A percentile compares a stretch with the other conserved stretches of the same genome.
phyloP scores from a whole-genome alignment of 2,888 invertebrate genomes.

The Nycteola revayana region DNA sequence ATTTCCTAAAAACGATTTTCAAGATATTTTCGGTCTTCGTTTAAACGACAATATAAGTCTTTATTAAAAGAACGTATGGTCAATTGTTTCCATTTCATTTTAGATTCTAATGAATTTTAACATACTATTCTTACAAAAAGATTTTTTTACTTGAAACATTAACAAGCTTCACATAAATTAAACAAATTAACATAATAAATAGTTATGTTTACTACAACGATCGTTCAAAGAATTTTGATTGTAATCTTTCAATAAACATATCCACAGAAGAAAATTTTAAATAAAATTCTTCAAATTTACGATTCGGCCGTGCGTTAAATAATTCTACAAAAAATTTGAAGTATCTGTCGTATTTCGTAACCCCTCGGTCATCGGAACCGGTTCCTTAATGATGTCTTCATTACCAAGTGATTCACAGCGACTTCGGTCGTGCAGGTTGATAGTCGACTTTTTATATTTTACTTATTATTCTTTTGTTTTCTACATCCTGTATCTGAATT shows the following conservation, averaged over 20 bases:
- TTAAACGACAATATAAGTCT: too few relatives aligned
- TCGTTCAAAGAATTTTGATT: slow-evolving; percentile 3
- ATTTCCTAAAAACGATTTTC: too few relatives aligned
- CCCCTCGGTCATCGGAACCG: slow-evolving; percentile 52
- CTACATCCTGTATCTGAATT: slow-evolving; percentile 23
- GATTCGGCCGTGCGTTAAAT: slow-evolving; percentile 19
- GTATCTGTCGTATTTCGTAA: slow-evolving; percentile 25
- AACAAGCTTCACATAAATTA: too few relatives aligned
- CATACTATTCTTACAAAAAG: too few relatives aligned
- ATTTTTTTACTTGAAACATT: too few relatives aligned
- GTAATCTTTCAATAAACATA: slow-evolving; percentile 11
- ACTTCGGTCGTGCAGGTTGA: slow-evolving; percentile 42
- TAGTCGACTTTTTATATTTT: slow-evolving; percentile 38
- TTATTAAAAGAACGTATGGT: too few relatives aligned
- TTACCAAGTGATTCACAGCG: slow-evolving; percentile 65
- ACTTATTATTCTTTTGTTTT: slow-evolving; percentile 28
- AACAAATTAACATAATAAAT: too few relatives aligned
- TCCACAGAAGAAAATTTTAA: slow-evolving; percentile 17
- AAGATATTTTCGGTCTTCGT: too few relatives aligned
- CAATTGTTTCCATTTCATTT: too few relatives aligned
- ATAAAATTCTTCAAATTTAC: slow-evolving; percentile 24
- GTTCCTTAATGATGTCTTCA: slow-evolving; percentile 75
- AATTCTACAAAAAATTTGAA: slow-evolving; percentile 15
- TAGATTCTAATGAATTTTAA: too few relatives aligned
- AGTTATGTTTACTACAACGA: too few relatives aligned